Conservation (phyloP, 2,888 invertebrate genomes). For the Unio pictorum region DNA sequence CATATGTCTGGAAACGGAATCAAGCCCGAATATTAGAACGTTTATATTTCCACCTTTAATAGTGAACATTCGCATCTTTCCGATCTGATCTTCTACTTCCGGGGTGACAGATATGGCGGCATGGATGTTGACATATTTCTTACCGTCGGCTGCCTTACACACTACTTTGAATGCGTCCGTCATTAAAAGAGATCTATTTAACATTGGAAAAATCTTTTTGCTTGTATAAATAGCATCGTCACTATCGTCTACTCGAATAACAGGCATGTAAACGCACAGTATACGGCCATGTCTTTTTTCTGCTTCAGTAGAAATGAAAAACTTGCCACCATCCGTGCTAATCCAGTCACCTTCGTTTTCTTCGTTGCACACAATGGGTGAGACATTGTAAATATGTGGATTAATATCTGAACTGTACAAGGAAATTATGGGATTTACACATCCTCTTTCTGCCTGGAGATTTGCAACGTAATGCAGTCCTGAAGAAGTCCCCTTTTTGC, state of each 20-base stretch:
- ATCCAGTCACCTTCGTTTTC: conserved; percentile 81
- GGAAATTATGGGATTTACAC: no score
- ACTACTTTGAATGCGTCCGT: conserved; percentile 64
- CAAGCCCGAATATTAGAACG: conserved; percentile 89
- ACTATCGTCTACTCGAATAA: conserved; percentile 57
- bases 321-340: conserved; percentile 79
- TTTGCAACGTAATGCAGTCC: no score
- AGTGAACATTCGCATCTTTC: background rate
- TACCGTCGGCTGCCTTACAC: conserved; percentile 55
- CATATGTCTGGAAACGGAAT: conserved; percentile 88
- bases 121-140: conserved; percentile 80
- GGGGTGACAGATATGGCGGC: conserved; percentile 74
- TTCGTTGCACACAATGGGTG: conserved; percentile 78
- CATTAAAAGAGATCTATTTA: conserved; percentile 45
- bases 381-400: no score
- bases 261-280: conserved; percentile 76
- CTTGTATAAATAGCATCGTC: conserved; percentile 50
- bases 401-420: no score
- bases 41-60: conserved; percentile 73
- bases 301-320: conserved; percentile 75
- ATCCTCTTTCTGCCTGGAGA: no score
- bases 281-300: conserved; percentile 71
- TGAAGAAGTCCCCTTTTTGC: no score
- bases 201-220: conserved; percentile 43
- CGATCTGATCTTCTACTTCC: conserved; percentile 9